phyloP scores from a whole-genome alignment of 2,888 invertebrate genomes.

The Temnothorax rugatulus region DNA sequence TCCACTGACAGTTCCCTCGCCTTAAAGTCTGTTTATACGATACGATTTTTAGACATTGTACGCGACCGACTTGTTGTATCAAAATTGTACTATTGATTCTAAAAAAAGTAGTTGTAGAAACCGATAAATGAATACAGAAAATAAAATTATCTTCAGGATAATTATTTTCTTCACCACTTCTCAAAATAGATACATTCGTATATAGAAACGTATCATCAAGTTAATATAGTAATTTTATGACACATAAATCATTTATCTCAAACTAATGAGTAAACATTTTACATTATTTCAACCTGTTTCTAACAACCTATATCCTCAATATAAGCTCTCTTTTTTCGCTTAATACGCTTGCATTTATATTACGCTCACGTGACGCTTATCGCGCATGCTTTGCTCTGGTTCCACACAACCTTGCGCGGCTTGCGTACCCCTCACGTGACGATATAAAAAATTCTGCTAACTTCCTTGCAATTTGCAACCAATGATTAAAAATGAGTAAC shows the following conservation, averaged over 20 bases:
- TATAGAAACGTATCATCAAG: not conserved
- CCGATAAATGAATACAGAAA: not conserved
- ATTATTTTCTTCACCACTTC: not conserved
- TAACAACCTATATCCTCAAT: constrained; percentile 4
- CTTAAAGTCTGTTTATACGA: constrained; percentile 46
- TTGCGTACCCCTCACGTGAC: constrained; percentile 2
- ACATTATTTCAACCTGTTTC: not conserved
- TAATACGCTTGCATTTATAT: not conserved
- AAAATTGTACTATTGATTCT: constrained; percentile 24
- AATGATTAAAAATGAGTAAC: constrained; percentile 49
- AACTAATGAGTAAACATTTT: not conserved
- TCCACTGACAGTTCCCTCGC: constrained; percentile 31
- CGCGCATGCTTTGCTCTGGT: constrained; percentile 3
- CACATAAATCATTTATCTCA: not conserved
- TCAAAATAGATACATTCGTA: not conserved
- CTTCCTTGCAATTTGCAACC: constrained; percentile 47
- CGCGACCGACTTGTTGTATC: constrained; percentile 25
- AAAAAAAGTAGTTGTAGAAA: constrained; percentile 7
- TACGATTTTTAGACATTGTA: constrained; percentile 43
- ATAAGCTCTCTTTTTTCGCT: constrained; percentile 2
- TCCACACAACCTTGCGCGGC: constrained; percentile 31
- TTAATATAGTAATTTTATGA: not conserved
- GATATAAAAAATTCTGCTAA: constrained; percentile 40
- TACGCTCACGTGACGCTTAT: constrained; percentile 37
- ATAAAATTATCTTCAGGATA: not conserved